Conservation (phyloP, 2,113 vertebrate species). For the Oryzias celebensis region DNA sequence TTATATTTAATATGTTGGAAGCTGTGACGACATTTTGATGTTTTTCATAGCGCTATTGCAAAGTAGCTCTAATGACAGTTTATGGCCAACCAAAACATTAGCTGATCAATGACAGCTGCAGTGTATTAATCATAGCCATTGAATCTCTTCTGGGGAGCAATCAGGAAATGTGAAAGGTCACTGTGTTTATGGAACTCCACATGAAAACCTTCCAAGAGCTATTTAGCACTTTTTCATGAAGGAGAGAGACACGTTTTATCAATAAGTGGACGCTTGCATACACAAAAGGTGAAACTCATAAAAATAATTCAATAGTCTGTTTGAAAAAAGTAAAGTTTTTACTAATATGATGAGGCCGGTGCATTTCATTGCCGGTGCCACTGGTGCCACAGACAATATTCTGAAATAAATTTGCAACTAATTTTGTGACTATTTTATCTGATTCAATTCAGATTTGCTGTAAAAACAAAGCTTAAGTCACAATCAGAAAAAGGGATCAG, state of each 20-base stretch:
- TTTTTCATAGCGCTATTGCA: conserved; percentile 12
- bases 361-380: conserved; percentile 26
- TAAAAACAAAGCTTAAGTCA: conserved; percentile 6
- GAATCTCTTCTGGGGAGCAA: conserved; percentile 29
- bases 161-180: conserved; percentile 40
- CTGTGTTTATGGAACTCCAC: conserved; percentile 27
- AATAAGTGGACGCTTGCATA: conserved; percentile 20
- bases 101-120: conserved; percentile 38
- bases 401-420: too few species aligned
- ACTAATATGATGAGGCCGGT: conserved; percentile 41
- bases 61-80: conserved; percentile 24
- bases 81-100: conserved; percentile 52
- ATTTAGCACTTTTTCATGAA: conserved; percentile 41
- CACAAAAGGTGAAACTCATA: background rate
- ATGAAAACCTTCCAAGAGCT: conserved; percentile 41
- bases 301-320: conserved; percentile 14
- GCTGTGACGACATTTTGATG: background rate
- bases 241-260: conserved; percentile 14
- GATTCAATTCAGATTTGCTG: conserved; percentile 24
- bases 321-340: conserved; percentile 25
- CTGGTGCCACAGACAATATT: conserved; percentile 4
- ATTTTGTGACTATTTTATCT: background rate
- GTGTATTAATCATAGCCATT: conserved; percentile 48
- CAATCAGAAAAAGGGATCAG: conserved; percentile 13
- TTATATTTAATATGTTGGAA: background rate